Base-by-base conservation (phyloP, 2,797 vertebrate genomes). In the Gymnodraco acuticeps region DNA sequence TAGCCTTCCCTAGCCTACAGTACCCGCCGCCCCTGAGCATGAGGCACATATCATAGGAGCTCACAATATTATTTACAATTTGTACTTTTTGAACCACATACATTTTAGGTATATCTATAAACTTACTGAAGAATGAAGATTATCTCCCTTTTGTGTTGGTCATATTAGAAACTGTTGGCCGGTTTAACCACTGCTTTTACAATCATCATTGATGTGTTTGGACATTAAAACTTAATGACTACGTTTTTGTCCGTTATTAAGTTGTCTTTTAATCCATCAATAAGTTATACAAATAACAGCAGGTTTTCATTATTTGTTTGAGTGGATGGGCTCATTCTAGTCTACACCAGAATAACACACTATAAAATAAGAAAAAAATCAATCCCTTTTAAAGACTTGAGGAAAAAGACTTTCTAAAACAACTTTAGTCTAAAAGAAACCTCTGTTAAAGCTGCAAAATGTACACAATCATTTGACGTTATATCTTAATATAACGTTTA, bases 401-500 rank as follows among this genome's bases (percentile, higher is more conserved):
- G 23, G 23, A 6, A 55, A 4, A 64, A 23, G 1, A 8, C 47
- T 43, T 53, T 6, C 0, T 15, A 56, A 59, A 63, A 42, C 20
- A 53, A 20, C 23, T n/a, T 20, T 14, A 68, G 20, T 55, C n/a
- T 42, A 11, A 48, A 33, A 68, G 9, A 58, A 45, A 53, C 43
- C 19, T 15, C 4, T n/a, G 20, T 54, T 58, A 20, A 73, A 60
- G 66, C 53, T 50, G 13, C 27, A 67, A 14, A 54, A 68, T 46
- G 53, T 9, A 52, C 43, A 65, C 47, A 19, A 64, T 64, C 56
- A 67, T 48, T 19, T 52, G 27, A 69, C 17, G 9, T 65, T 27
- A 3, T 64, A 65, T 64, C 59, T 66, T 64, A 52, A 69, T 74
- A 80, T 14, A 60, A 20, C 70, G 20, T 15, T 5, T 16, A 53